Conservation (phyloP, 2,888 invertebrate species). For the Iphiclides podalirius region DNA sequence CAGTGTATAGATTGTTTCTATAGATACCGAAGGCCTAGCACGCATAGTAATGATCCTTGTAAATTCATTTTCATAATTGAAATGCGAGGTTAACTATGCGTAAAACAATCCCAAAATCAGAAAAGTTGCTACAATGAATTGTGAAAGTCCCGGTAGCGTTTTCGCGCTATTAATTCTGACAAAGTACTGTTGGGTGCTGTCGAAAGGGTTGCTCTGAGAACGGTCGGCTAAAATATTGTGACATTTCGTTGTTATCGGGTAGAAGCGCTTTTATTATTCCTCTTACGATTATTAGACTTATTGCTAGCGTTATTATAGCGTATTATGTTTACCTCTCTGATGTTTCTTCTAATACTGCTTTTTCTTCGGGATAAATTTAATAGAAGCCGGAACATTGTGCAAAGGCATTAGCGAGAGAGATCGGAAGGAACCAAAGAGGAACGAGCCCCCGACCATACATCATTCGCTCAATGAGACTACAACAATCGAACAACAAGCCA, state of each 20-base stretch:
- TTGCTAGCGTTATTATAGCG: not conserved
- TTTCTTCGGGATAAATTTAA: slow-evolving; percentile 39
- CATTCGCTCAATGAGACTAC: slow-evolving; percentile 71
- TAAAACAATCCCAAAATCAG: slow-evolving; percentile 74
- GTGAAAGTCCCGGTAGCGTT: slow-evolving; percentile 49
- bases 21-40: slow-evolving; percentile 12
- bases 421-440: slow-evolving; percentile 61
- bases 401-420: slow-evolving; percentile 54
- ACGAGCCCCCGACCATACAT: slow-evolving; percentile 56
- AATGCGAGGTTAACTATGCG: slow-evolving; percentile 77
- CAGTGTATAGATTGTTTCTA: no score
- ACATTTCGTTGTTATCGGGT: slow-evolving; percentile 43
- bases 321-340: not conserved
- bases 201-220: slow-evolving; percentile 67
- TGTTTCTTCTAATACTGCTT: not conserved
- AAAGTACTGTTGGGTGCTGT: slow-evolving; percentile 58
- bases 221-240: slow-evolving; percentile 67
- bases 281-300: slow-evolving; percentile 18
- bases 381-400: slow-evolving; percentile 56
- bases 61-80: slow-evolving; percentile 70
- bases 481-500: slow-evolving; percentile 75
- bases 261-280: slow-evolving; percentile 25
- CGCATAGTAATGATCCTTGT: slow-evolving; percentile 40
- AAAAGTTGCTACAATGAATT: slow-evolving; percentile 56
- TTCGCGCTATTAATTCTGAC: slow-evolving; percentile 76